Evolutionary conservation across 2,797 vertebrate genomes (phyloP).

Genomic region (Perodicticus potto): DNA sequence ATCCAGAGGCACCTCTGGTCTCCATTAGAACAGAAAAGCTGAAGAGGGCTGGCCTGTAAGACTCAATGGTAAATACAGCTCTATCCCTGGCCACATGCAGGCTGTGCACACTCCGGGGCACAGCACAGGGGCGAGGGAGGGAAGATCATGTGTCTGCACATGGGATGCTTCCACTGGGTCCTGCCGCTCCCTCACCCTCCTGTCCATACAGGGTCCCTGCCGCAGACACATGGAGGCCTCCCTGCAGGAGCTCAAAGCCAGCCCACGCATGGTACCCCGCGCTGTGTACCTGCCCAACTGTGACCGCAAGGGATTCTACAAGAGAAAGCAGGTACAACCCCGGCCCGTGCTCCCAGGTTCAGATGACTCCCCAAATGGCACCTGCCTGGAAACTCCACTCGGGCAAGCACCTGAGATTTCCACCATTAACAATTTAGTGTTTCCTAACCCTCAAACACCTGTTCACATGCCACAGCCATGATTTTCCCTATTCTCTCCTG

Average conservation of each 20-base stretch:
- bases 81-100: too few species aligned
- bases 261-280: conserved; percentile 93
- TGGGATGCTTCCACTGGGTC: rapidly evolving
- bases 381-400: neutral
- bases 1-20: neutral
- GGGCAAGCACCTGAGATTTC: neutral
- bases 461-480: rapidly evolving
- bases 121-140: neutral
- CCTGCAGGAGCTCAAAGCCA: conserved; percentile 96
- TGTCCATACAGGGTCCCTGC: conserved; percentile 93
- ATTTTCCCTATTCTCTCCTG: neutral
- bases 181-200: neutral
- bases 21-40: neutral
- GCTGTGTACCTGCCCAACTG: conserved; percentile 98
- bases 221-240: conserved; percentile 97
- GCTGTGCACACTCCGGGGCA: neutral
- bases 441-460: neutral
- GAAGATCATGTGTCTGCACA: neutral
- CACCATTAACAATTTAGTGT: neutral
- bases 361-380: neutral
- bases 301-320: conserved; percentile 98
- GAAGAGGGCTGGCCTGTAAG: neutral
- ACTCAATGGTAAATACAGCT: neutral
- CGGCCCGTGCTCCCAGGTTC: rapidly evolving
- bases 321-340: conserved; percentile 96